phyloP scores from a whole-genome alignment of 2,888 invertebrate genomes.

The Nephrocerus scutellatus region DNA sequence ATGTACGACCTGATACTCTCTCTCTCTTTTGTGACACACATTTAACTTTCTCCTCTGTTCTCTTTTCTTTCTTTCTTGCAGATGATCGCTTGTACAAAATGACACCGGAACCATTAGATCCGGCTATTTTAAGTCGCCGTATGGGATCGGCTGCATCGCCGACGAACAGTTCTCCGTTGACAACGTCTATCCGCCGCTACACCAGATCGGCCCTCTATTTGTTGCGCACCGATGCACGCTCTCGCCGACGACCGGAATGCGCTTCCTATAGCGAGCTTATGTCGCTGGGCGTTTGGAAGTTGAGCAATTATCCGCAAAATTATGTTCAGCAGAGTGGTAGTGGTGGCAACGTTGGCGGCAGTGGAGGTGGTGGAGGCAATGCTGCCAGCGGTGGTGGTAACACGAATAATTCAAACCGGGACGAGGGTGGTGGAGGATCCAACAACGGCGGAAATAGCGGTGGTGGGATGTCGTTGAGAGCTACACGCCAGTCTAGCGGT shows the following conservation, averaged over 20 bases:
- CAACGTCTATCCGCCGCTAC: constrained; percentile 47
- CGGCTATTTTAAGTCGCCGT: too few relatives aligned
- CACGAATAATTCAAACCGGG: constrained; percentile 21
- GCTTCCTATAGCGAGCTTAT: constrained; percentile 49
- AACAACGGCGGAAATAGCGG: constrained; percentile 6
- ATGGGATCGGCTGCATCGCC: too few relatives aligned
- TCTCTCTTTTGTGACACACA: too few relatives aligned
- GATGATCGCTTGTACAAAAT: too few relatives aligned
- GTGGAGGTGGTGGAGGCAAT: constrained; percentile 26
- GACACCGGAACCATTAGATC: too few relatives aligned
- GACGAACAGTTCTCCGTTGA: too few relatives aligned
- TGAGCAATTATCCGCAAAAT: constrained; percentile 42
- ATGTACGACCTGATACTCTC: too few relatives aligned
- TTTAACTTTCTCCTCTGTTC: too few relatives aligned
- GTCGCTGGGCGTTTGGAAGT: constrained; percentile 48
- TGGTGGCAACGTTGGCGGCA: constrained; percentile 8
- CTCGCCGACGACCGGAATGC: constrained; percentile 66
- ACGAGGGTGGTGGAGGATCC: not conserved
- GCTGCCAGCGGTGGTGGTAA: constrained; percentile 26
- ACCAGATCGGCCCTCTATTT: constrained; percentile 65
- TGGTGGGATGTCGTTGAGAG: constrained; percentile 6
- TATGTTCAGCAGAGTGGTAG: not conserved
- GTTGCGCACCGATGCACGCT: constrained; percentile 62
- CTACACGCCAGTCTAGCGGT: not conserved
- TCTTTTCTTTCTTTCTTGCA: too few relatives aligned